Evolutionary conservation across 2,888 invertebrate species (phyloP), one percentile per base, ranked within the genome.

Genomic region (Crematogaster levior): DNA sequence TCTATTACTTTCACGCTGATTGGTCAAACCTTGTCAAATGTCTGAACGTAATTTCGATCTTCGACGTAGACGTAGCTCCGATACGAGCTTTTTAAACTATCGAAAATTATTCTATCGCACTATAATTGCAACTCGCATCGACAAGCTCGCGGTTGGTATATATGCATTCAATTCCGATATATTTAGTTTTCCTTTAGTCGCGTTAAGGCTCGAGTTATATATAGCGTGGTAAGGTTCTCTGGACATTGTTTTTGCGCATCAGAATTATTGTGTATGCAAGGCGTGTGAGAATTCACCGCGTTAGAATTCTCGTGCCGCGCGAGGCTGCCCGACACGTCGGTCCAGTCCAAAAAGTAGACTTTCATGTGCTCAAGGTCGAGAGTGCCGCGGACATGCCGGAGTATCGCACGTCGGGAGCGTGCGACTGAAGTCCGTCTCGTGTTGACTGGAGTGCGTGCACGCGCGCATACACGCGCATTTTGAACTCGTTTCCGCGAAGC

Each of bases 321-420:
- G 40, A 21, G 27, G 40, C 37, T 58, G 15, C 18, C 10, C 7
- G 4, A 15, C 12, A 40, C 27, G n/a, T 58, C 40, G 58, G 21
- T 58, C 58, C 15, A 58, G 4, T 58, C n/a, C 5, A 27, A 43
- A 30, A 30, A 21, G 21, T 21, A 58, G 43, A 30, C 43, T 58
- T 21, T 30, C 18, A 40, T 30, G 70, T 18, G 60, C 27, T n/a
- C 56, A 72, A 72, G 72, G 72, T n/a, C 27, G 12, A 27, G 53
- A 53, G 53, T 27, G 37, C 4, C 24, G 34, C n/a, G n/a, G 15
- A 0, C n/a, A 21, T 15, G 24, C 15, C 58, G 43, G n/a, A 74
- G 43, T 60, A 12, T 15, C 73, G 60, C 34, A 27, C 43, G 15
- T 73, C 53, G 24, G 5, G 21, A 21, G 15, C 27, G 30, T 53